Evolutionary conservation across 2,113 vertebrate species (phyloP), one percentile per base, ranked within the genome.

Genomic region (Pachypanchax playfairii): DNA sequence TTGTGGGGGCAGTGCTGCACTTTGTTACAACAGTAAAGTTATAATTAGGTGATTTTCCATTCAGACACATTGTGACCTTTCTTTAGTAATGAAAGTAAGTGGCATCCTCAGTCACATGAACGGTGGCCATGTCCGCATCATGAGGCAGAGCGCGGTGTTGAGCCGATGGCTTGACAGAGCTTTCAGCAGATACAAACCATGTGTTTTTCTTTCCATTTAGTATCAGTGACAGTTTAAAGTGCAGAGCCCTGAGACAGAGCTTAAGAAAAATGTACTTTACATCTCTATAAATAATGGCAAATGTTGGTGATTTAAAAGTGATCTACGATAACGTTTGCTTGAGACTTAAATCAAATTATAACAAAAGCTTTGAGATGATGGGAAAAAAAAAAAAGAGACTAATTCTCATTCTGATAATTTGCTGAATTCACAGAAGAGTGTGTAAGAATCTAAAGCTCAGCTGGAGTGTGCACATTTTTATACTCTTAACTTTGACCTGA

Each of bases 41-140:
- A 86, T 88, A 88, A 88, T 92, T 87, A 89, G 87, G 75, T 17
- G 79, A 80, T 84, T 83, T 88, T 90, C 86, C 87, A 84, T 61
- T 71, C 80, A 85, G 74, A 77, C 75, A 86, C 72, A 80, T 71
- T 76, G 73, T 90, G 89, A 91, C 89, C 92, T 92, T 91, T 90
- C 81, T 82, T 73, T 67, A 63, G 86, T 85, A 85, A 81, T 83
- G 78, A 82, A 85, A 85, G 79, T 83, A 83, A 87, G 78, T 57
- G 68, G 80, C 71, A 79, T 75, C 77, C 73, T 65, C 55, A 54
- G 81, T 80, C 84, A 86, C 83, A 85, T 84, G 89, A 83, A 82
- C 22, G 14, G 76, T 73, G 79, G 62, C 70, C 74, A 65, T 61
- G 68, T 80, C 75, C 60, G 60, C 54, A 75, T 70, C 41, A 48